phyloP scores from a whole-genome alignment of 2,797 vertebrate species.

The Anguilla megastoma region DNA sequence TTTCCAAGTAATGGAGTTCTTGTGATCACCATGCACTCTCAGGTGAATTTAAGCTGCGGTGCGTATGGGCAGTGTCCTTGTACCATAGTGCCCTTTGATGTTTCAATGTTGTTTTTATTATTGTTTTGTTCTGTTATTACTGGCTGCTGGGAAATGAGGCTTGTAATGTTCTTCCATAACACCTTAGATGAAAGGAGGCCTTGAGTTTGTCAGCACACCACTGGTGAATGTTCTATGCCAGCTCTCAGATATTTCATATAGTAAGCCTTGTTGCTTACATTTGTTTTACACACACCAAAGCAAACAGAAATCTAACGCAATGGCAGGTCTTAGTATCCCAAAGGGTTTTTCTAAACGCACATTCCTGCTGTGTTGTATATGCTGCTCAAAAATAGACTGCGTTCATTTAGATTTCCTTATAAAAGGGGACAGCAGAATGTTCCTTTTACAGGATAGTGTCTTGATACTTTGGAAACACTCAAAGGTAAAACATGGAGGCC shows the following conservation, averaged over 20 bases:
- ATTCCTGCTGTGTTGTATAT: neutral
- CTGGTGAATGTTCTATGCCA: neutral
- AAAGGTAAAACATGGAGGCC: neutral
- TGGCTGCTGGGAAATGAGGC: neutral
- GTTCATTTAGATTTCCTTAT: neutral
- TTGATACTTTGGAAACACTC: neutral
- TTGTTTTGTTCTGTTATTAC: neutral
- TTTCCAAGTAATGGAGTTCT: neutral
- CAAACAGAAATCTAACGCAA: slow-evolving; percentile 17
- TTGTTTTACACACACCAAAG: slow-evolving; percentile 4
- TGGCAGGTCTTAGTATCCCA: neutral
- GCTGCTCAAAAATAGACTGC: neutral
- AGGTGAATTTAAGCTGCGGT: neutral
- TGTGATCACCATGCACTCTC: neutral
- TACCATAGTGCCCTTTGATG: neutral
- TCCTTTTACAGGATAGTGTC: neutral
- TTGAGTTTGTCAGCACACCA: neutral
- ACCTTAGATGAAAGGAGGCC: neutral
- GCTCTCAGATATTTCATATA: neutral
- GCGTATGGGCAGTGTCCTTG: neutral
- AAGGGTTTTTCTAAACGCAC: neutral
- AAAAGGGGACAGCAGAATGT: neutral
- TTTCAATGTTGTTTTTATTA: neutral
- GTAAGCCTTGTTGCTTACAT: neutral
- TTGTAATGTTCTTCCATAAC: neutral